Conservation (phyloP, 2,888 invertebrate species). For the Allolobophora icterica region DNA sequence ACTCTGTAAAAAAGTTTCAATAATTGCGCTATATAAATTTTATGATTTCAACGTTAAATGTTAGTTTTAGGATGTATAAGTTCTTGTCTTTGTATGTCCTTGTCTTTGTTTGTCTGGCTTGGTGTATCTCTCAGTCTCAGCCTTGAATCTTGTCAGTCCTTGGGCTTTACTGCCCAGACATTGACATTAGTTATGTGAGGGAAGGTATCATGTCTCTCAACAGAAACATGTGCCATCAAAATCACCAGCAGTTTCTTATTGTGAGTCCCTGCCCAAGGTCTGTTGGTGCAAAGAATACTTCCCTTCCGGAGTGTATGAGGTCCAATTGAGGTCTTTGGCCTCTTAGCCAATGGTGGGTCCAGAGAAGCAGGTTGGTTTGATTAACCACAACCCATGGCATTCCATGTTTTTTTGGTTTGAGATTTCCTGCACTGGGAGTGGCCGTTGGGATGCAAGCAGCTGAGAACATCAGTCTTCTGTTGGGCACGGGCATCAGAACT, state of each 20-base stretch:
- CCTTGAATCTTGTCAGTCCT: background rate
- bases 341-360: background rate
- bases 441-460: background rate
- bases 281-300: background rate
- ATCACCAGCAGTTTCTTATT: background rate
- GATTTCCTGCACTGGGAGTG: constrained; percentile 3
- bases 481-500: background rate
- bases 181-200: background rate
- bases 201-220: background rate
- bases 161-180: too few relatives aligned
- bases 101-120: background rate
- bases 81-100: background rate
- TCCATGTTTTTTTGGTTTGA: background rate
- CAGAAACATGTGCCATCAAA: background rate
- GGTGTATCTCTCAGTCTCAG: background rate
- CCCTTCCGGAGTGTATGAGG: background rate
- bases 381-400: background rate
- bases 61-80: background rate
- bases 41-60: background rate
- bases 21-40: background rate
- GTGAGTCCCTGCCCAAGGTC: background rate
- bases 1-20: background rate
- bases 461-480: background rate
- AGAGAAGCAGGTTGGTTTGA: background rate
- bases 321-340: background rate